These are phyloP conservation scores for Pseudobourletiella spinata DNA, from an alignment of 1,140 invertebrate species.

Conservation along the genomic window DNA sequence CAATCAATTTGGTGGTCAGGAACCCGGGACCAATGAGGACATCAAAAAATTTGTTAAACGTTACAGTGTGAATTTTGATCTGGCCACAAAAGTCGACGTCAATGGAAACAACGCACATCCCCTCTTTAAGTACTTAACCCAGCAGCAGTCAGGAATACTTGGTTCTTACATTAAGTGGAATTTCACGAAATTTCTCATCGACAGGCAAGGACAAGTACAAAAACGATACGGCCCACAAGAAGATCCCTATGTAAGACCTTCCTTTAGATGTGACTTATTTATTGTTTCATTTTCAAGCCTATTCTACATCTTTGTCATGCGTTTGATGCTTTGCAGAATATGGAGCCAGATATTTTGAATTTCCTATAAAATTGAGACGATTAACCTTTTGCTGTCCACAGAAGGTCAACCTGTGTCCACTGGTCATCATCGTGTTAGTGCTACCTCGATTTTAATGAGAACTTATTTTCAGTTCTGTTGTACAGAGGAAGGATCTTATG, in stretches of 20 bases:
- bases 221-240: conserved; percentile 67
- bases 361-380: no score
- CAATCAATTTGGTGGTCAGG: conserved; percentile 75
- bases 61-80: conserved; percentile 65
- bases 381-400: no score
- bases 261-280: no score
- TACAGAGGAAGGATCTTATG: no score
- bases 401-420: no score
- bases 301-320: no score
- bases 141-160: conserved; percentile 60
- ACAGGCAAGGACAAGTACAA: conserved; percentile 75
- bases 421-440: no score
- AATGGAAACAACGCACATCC: conserved; percentile 78
- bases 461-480: no score
- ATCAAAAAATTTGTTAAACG: conserved; percentile 61
- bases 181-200: conserved; percentile 88
- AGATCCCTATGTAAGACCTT: conserved; percentile 50
- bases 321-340: no score
- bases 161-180: conserved; percentile 85
- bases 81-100: conserved; percentile 72
- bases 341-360: no score
- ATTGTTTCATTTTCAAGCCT: no score
- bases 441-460: no score
- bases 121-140: conserved; percentile 77
- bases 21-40: conserved; percentile 60